These are phyloP conservation scores for Lysandra coridon DNA, from an alignment of 2,888 invertebrate genomes.

Conservation along the genomic window DNA sequence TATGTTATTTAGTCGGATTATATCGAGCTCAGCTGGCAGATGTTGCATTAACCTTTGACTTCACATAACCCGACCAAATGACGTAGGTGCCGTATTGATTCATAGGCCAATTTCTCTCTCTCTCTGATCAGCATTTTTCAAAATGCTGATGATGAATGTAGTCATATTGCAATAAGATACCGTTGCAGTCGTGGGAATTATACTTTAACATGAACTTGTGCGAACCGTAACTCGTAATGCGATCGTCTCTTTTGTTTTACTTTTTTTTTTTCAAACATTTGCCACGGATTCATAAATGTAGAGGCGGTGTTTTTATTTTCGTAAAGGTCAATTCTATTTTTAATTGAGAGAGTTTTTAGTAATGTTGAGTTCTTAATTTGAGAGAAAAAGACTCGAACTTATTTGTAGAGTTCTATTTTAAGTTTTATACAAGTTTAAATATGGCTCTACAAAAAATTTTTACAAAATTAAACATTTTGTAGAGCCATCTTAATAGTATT, in stretches of 20 bases:
- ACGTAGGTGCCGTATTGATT: no score
- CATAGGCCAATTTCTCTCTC: no score
- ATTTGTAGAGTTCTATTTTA: background rate
- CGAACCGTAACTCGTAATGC: conserved; percentile 40
- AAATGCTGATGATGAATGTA: conserved; percentile 37
- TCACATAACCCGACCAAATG: no score
- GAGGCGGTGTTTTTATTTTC: background rate
- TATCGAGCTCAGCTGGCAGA: no score
- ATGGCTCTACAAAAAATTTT: background rate
- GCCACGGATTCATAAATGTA: background rate
- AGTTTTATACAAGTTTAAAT: background rate
- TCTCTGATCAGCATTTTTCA: no score
- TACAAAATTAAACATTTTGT: background rate
- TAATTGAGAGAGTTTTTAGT: no score
- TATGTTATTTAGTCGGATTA: no score
- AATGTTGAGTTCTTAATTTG: no score
- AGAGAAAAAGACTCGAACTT: background rate
- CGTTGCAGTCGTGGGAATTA: conserved; percentile 48
- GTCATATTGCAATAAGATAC: conserved; percentile 49
- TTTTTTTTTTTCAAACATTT: conserved; percentile 8
- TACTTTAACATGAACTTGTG: conserved; percentile 44
- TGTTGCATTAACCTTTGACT: no score
- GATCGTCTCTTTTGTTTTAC: conserved; percentile 41
- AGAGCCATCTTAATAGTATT: no score
- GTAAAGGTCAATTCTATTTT: no score